Percentiles rank a stretch among this genome's conserved stretches.
Evolutionary conservation across 2,888 invertebrate species (phyloP).

Genomic region (Dromius quadrimaculatus): DNA sequence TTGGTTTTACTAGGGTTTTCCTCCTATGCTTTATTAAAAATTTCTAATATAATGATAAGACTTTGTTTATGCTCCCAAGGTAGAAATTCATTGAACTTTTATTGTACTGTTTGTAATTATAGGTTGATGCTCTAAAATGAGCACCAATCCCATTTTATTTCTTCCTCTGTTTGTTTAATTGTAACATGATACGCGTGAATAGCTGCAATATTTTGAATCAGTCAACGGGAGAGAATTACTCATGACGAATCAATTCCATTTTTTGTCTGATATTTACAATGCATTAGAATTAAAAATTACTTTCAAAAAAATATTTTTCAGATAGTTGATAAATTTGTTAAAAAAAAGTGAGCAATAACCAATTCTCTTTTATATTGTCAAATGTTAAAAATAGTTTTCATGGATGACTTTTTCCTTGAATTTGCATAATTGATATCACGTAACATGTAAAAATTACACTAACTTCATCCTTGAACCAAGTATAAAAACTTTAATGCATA

Average conservation of each 20-base stretch:
- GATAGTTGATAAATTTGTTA: too few relatives aligned
- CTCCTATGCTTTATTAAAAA: too few relatives aligned
- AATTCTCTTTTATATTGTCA: too few relatives aligned
- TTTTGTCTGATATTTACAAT: not conserved
- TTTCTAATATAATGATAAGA: too few relatives aligned
- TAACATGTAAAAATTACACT: slow-evolving; percentile 31
- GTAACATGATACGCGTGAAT: slow-evolving; percentile 26
- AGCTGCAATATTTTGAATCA: slow-evolving; percentile 22
- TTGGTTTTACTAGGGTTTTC: too few relatives aligned
- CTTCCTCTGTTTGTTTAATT: slow-evolving; percentile 13
- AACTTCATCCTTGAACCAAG: slow-evolving; percentile 24
- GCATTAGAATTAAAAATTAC: too few relatives aligned
- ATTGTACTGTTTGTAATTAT: slow-evolving; percentile 7
- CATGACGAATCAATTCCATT: slow-evolving; percentile 31
- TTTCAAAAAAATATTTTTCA: too few relatives aligned
- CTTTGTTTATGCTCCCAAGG: too few relatives aligned
- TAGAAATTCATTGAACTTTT: slow-evolving; percentile 1
- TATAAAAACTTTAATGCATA: slow-evolving; percentile 19
- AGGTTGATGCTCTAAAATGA: slow-evolving; percentile 26
- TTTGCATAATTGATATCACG: slow-evolving; percentile 14
- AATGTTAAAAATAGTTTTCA: not conserved
- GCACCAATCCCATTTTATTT: slow-evolving; percentile 19
- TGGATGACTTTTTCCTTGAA: slow-evolving; percentile 7
- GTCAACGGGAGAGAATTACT: slow-evolving; percentile 24
- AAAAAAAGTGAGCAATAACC: too few relatives aligned